A percentile compares a stretch with the other conserved stretches of the same genome.
These are phyloP conservation scores for Ochlodes sylvanus DNA, from an alignment of 2,888 invertebrate species.

Conservation along the genomic window DNA sequence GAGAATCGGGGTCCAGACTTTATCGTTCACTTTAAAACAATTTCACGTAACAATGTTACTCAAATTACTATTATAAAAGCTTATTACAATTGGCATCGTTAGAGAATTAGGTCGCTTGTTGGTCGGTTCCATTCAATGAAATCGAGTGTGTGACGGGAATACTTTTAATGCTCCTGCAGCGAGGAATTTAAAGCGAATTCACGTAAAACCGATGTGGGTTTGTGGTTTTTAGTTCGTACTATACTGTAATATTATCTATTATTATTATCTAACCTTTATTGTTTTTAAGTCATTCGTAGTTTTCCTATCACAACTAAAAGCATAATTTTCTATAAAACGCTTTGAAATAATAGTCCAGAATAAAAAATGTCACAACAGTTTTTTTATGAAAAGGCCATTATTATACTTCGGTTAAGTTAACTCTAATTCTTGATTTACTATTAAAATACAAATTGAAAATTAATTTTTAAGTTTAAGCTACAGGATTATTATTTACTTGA, in stretches of 20 bases:
- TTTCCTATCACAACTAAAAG: too few species aligned
- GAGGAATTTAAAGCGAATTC: constrained; percentile 11
- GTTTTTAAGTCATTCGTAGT: too few species aligned
- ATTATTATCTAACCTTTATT: too few species aligned
- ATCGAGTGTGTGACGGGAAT: constrained; percentile 23
- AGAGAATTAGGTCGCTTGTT: constrained; percentile 22
- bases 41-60: constrained; percentile 14
- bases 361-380: too few species aligned
- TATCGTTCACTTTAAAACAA: constrained; percentile 7
- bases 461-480: too few species aligned
- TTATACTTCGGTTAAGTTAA: too few species aligned
- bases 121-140: constrained; percentile 23
- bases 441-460: too few species aligned
- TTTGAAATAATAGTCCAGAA: too few species aligned
- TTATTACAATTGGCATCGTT: constrained; percentile 25
- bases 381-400: too few species aligned
- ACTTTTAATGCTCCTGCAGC: constrained; percentile 5
- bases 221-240: not conserved
- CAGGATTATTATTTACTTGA: too few species aligned
- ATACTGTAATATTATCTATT: not conserved
- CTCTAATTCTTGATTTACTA: too few species aligned
- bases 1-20: not conserved
- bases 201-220: not conserved
- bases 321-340: too few species aligned
- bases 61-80: constrained; percentile 23